Evolutionary conservation across 2,797 vertebrate species (phyloP).

Genomic region (Eulemur mongoz): DNA sequence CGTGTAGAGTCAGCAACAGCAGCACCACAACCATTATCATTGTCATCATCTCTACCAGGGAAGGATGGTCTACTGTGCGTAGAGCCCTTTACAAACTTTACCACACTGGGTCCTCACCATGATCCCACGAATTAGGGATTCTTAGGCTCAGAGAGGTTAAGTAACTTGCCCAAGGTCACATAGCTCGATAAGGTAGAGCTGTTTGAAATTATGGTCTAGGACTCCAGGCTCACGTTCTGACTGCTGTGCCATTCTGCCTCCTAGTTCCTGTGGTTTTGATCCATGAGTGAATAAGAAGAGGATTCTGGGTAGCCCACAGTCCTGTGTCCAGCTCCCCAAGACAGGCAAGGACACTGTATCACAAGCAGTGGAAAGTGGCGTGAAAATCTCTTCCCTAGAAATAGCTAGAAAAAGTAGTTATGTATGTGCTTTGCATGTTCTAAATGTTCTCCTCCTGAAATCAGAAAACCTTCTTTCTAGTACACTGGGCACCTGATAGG

Average conservation of each 20-base stretch:
- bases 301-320: not conserved
- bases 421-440: not conserved
- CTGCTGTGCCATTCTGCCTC: not conserved
- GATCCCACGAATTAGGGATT: not conserved
- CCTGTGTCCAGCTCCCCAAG: not conserved
- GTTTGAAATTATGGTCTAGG: not conserved
- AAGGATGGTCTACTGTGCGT: not conserved
- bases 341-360: not conserved
- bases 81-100: not conserved
- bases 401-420: not conserved
- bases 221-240: not conserved
- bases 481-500: not conserved
- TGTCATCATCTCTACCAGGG: not conserved
- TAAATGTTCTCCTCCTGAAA: not conserved
- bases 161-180: not conserved
- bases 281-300: not conserved
- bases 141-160: conserved; percentile 17
- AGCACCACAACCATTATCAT: too few species aligned
- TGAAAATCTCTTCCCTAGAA: not conserved
- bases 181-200: not conserved
- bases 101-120: not conserved
- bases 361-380: not conserved
- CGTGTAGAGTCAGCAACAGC: not conserved
- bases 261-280: not conserved
- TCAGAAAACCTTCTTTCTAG: conserved; percentile 30